Conservation (phyloP, 2,888 invertebrate species). For the Perizoma flavofasciatum region DNA sequence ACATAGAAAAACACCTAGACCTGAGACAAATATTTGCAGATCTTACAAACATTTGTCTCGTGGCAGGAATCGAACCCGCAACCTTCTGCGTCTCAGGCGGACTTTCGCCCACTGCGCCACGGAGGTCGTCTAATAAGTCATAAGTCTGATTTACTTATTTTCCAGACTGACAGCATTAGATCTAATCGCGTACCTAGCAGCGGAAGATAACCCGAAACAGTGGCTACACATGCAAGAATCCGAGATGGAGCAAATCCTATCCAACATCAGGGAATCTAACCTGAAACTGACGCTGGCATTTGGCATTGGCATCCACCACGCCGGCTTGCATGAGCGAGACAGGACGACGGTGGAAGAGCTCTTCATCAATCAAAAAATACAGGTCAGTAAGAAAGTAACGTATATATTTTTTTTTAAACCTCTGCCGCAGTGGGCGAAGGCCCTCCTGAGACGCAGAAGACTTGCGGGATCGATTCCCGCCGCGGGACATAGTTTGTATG, state of each 20-base stretch:
- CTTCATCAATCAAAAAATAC: slow-evolving; percentile 97
- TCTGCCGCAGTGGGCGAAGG: too few relatives aligned
- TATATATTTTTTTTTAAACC: too few relatives aligned
- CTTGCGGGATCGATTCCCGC: too few relatives aligned
- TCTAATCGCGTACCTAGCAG: slow-evolving; percentile 94
- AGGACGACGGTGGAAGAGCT: slow-evolving; percentile 96
- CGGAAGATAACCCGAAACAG: slow-evolving; percentile 96
- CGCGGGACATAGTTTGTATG: too few relatives aligned
- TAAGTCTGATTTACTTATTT: background rate
- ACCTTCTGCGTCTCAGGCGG: too few relatives aligned
- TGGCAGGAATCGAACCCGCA: too few relatives aligned
- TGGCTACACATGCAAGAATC: slow-evolving; percentile 95
- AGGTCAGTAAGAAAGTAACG: slow-evolving; percentile 83
- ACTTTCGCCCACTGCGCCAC: too few relatives aligned
- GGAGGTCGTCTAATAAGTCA: too few relatives aligned
- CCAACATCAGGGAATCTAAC: slow-evolving; percentile 92
- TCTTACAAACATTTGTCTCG: too few relatives aligned
- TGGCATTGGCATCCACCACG: slow-evolving; percentile 99
- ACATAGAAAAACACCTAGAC: too few relatives aligned
- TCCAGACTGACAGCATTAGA: slow-evolving; percentile 96
- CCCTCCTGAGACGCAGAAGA: too few relatives aligned
- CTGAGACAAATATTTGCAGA: too few relatives aligned
- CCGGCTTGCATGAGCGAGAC: slow-evolving; percentile 97
- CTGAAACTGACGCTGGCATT: slow-evolving; percentile 96
- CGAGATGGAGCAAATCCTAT: slow-evolving; percentile 92